Base-by-base conservation (phyloP, 2,888 invertebrate genomes). In the Labia minor region DNA sequence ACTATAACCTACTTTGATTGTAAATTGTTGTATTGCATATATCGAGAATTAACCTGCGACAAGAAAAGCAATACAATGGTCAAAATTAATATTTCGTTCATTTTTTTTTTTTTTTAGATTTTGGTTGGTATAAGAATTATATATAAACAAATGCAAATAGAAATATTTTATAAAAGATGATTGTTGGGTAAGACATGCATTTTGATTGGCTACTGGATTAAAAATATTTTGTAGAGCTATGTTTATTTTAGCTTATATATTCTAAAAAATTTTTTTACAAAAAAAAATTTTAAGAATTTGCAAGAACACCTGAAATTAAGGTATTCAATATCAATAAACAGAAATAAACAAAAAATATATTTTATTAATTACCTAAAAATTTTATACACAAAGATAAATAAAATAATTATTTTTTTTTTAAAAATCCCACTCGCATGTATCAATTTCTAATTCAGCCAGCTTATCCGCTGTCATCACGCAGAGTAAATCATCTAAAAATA, bases 371-470 rank as follows among this genome's bases (percentile, higher is more conserved):
- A 49, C 49, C 49, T 49, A 49, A 49, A 14, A 49, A 16, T 49
- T 49, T 26, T 26, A 26, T 26, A 26, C 26, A 26, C 26, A 26
- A 26, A 26, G 8, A 49, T 49, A 49, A 49, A 49, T 49, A 49
- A 8, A n/a, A n/a, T 49, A 49, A 49, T 3, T 49, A 49, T 4
- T 11, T 49, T 10, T 16, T 8, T 70, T 63, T 76, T 80, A 83
- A 76, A 87, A 87, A 76, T 86, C 86, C 86, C 86, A 87, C 71
- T 85, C 85, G 19, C 83, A 84, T 1, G 82, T 82, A 71, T 82
- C 82, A 67, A 86, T 79, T 21, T 85, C 85, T 78, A 86, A 79
- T 70, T 85, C 83, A 0, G 82, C 79, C 70, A 86, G 75, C 74
- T 81, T 81, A 72, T 84, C 83, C 73, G 83, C 80, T 63, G 83